A percentile compares a stretch with the other conserved stretches of the same genome.
Evolutionary conservation across 2,797 vertebrate genomes (phyloP).

Genomic region (Uromys caudimaculatus): DNA sequence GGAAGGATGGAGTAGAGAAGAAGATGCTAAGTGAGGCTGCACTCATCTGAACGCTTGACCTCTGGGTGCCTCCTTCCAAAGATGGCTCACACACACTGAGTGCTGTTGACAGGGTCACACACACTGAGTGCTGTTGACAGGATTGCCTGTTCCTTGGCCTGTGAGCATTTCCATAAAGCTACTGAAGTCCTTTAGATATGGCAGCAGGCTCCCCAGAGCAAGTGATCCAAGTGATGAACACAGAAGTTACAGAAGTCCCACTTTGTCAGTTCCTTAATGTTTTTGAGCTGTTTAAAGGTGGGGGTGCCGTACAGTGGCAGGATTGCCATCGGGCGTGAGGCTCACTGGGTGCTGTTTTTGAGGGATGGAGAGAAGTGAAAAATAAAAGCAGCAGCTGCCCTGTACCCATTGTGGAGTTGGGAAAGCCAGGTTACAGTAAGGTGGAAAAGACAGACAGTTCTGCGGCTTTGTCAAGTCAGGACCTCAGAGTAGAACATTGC

Average conservation of each 20-base stretch:
- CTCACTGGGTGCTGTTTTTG: neutral
- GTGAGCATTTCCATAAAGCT: neutral
- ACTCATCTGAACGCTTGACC: neutral
- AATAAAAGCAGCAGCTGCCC: neutral
- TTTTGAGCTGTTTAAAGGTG: neutral
- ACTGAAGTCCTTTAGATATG: neutral
- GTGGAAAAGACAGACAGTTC: neutral
- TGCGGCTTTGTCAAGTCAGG: neutral
- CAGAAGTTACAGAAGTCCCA: neutral
- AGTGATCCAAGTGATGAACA: neutral
- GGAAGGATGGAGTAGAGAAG: neutral
- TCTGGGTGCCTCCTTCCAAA: neutral
- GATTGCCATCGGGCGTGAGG: neutral
- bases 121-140: neutral
- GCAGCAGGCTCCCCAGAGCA: neutral
- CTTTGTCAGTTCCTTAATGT: neutral
- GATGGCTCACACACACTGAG: neutral
- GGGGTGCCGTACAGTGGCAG: neutral
- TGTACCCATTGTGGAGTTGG: neutral
- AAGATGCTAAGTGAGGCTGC: neutral
- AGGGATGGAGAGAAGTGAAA: neutral
- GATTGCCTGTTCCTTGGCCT: neutral
- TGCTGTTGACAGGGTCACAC: neutral
- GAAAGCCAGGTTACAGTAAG: neutral
- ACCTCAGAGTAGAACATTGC: neutral